Conservation (phyloP, 2,113 vertebrate species). For the Trogon melanurus region DNA sequence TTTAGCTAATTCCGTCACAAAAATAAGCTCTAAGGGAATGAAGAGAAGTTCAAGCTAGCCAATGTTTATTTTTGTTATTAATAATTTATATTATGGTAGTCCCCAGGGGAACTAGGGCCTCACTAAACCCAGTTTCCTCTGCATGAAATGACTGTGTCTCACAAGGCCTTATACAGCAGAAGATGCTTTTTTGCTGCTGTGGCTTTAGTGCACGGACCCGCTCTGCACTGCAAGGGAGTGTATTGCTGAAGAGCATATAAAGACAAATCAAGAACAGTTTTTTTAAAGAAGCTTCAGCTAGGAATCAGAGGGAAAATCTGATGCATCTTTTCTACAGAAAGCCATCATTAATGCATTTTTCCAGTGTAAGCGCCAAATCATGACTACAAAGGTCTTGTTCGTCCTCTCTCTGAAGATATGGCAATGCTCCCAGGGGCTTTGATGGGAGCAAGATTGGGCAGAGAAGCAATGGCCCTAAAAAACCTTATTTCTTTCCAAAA, state of each 20-base stretch:
- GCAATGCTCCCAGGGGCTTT: not conserved
- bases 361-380: not conserved
- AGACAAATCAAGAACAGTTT: not conserved
- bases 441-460: not conserved
- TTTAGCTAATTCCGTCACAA: slow-evolving; percentile 62
- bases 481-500: not conserved
- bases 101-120: slow-evolving; percentile 21
- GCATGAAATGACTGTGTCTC: not conserved
- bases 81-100: slow-evolving; percentile 59
- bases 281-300: not conserved
- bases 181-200: not conserved
- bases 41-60: slow-evolving; percentile 52
- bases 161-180: slow-evolving; percentile 1
- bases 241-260: not conserved
- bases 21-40: slow-evolving; percentile 57
- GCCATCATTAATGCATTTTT: slow-evolving; percentile 11
- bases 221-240: not conserved
- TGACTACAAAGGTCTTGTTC: not conserved
- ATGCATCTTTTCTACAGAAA: not conserved
- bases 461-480: not conserved
- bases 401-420: not conserved
- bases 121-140: slow-evolving; percentile 33
- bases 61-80: slow-evolving; percentile 70
- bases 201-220: not conserved
- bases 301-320: not conserved